phyloP scores from a whole-genome alignment of 2,888 invertebrate species.

The Cerastoderma edule region DNA sequence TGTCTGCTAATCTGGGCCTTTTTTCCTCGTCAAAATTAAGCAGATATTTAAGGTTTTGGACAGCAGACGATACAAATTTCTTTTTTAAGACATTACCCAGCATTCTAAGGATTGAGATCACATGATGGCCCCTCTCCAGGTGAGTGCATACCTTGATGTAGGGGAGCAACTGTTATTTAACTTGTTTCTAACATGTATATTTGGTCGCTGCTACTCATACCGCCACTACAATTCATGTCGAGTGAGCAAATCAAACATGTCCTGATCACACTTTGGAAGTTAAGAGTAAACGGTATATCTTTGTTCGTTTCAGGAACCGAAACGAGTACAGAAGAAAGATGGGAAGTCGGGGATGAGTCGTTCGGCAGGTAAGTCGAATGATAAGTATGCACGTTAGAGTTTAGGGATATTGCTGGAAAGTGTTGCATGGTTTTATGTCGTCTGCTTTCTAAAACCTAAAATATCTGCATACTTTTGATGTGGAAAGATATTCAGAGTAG shows the following conservation, averaged over 20 bases:
- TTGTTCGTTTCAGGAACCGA: constrained; percentile 40
- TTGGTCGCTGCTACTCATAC: too few species aligned
- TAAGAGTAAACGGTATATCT: too few species aligned
- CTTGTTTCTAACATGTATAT: background rate
- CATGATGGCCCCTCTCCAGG: background rate
- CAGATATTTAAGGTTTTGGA: too few species aligned
- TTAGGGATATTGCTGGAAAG: too few species aligned
- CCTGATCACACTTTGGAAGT: too few species aligned
- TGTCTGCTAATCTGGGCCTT: too few species aligned
- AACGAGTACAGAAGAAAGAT: constrained; percentile 52
- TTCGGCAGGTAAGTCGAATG: constrained; percentile 6
- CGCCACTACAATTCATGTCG: too few species aligned
- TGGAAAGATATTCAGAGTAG: background rate
- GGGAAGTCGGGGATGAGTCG: constrained; percentile 28
- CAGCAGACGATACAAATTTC: too few species aligned
- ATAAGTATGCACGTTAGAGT: background rate
- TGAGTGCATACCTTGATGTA: background rate
- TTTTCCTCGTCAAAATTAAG: too few species aligned
- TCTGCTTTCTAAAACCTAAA: background rate
- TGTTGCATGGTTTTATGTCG: background rate
- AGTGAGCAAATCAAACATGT: too few species aligned
- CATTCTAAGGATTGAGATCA: too few species aligned
- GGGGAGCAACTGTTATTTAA: background rate
- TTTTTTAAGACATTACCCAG: too few species aligned
- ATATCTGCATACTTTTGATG: background rate